phyloP scores from a whole-genome alignment of 2,797 vertebrate species.

The Astyanax mexicanus region DNA sequence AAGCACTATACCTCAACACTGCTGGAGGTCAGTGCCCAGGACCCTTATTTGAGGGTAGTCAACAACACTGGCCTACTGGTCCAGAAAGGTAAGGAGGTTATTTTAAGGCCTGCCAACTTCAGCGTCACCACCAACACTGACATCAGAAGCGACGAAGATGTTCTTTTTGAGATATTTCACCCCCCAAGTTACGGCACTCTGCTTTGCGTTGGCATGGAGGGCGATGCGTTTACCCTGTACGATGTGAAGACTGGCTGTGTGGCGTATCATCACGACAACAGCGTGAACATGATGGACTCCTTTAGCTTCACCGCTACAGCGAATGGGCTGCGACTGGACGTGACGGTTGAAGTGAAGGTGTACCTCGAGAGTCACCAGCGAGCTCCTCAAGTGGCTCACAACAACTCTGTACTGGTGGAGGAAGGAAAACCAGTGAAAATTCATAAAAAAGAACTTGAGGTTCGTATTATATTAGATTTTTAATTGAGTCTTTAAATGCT shows the following conservation, averaged over 20 bases:
- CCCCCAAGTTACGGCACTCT: constrained; percentile 83
- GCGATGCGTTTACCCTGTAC: constrained; percentile 80
- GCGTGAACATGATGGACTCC: constrained; percentile 75
- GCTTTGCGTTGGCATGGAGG: constrained; percentile 69
- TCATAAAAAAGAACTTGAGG: constrained; percentile 80
- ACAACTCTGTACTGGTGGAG: constrained; percentile 81
- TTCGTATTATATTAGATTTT: constrained; percentile 65
- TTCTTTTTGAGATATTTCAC: constrained; percentile 79
- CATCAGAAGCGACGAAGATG: constrained; percentile 81
- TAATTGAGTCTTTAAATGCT: too few species aligned
- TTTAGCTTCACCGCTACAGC: constrained; percentile 83
- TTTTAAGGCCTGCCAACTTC: constrained; percentile 80
- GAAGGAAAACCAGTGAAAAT: constrained; percentile 86
- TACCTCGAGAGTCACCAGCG: constrained; percentile 84
- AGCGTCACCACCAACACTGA: constrained; percentile 88
- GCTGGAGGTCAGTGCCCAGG: constrained; percentile 86
- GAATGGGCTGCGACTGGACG: constrained; percentile 72
- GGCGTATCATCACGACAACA: constrained; percentile 81
- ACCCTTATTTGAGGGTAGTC: constrained; percentile 81
- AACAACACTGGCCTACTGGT: constrained; percentile 88
- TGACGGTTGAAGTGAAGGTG: constrained; percentile 76
- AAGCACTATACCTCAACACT: constrained; percentile 86
- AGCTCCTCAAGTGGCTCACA: constrained; percentile 73
- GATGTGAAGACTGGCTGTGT: constrained; percentile 80
- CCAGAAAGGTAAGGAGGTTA: constrained; percentile 76